Evolutionary conservation across 2,888 invertebrate species (phyloP), one percentile per base, ranked within the genome.

Genomic region (Eristalis arbustorum): DNA sequence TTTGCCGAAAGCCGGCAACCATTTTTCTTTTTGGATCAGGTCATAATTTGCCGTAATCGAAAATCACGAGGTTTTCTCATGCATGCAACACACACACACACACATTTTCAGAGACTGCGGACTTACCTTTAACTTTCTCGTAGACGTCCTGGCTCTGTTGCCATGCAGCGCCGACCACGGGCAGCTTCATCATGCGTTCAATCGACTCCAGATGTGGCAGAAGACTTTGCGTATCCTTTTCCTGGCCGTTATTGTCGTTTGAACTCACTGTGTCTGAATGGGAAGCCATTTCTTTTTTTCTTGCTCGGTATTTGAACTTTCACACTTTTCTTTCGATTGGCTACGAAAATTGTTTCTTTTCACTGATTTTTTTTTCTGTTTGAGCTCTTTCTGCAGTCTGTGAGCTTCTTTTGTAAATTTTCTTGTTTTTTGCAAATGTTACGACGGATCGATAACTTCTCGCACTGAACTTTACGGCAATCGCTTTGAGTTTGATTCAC

Each of bases 51-150:
- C 62, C 37, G 37, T 31, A 64, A 74, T 23, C 42, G 5, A 23
- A 64, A 66, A 74, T 40, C 71, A 84, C 69, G 84, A 83, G 72
- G 6, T 72, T 56, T 69, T 68, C 37, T 37, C 37, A 13, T 63
- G 31, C 22, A 8, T n/a, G n/a, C n/a, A n/a, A n/a, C n/a, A n/a
- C 18, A 42, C 31, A 31, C 5, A 4, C 31, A 31, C 31, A 31
- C 31, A 31, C 31, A 31, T 31, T 31, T 31, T 10, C 31, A n/a
- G n/a, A n/a, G n/a, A 31, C 31, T 31, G 31, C 10, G 10, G 31
- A 31, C 91, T 91, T 91, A 94, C 94, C 93, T 94, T 94, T 93
- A 61, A 95, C 94, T 93, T 94, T 94, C 89, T 93, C 94, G 89
- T 95, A 95, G 87, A 94, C 92, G 89, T 92, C 93, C 88, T 94